A percentile compares a stretch with the other conserved stretches of the same genome.
Evolutionary conservation across 2,797 vertebrate species (phyloP).

Genomic region (Kryptopterus vitreolus): DNA sequence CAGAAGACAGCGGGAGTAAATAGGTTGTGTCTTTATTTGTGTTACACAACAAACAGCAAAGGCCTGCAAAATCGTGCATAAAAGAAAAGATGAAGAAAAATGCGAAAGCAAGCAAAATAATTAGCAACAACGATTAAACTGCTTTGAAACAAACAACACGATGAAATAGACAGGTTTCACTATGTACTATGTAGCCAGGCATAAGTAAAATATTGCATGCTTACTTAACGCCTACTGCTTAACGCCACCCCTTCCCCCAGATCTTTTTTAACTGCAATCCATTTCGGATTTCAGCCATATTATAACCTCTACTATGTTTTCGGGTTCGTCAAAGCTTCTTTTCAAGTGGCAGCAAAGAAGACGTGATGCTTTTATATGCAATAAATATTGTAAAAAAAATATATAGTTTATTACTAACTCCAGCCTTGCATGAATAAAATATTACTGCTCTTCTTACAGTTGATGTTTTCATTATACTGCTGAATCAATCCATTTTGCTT

Average conservation of each 20-base stretch:
- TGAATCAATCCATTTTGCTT: constrained; percentile 1
- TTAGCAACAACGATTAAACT: background rate
- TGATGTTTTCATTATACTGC: constrained; percentile 12
- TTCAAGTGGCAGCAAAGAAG: constrained; percentile 19
- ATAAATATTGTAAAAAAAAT: constrained; percentile 30
- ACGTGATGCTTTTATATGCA: constrained; percentile 19
- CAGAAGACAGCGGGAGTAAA: background rate
- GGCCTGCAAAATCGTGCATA: background rate
- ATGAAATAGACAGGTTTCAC: background rate
- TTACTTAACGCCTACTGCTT: too few relatives aligned
- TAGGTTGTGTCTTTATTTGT: constrained; percentile 13
- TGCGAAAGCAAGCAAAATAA: background rate
- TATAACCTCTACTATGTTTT: constrained; percentile 26
- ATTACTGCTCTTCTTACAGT: background rate
- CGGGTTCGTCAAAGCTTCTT: constrained; percentile 2
- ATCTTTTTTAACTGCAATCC: constrained; percentile 44
- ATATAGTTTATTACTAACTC: too few relatives aligned
- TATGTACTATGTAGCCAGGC: background rate
- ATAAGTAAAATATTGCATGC: background rate
- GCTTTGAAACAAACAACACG: background rate
- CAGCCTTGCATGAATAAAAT: background rate
- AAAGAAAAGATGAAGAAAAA: background rate
- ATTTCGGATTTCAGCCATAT: constrained; percentile 44
- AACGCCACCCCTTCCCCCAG: background rate
- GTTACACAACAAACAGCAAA: background rate